Evolutionary conservation across 2,113 vertebrate genomes (phyloP).

Genomic region (Tamias sibiricus): DNA sequence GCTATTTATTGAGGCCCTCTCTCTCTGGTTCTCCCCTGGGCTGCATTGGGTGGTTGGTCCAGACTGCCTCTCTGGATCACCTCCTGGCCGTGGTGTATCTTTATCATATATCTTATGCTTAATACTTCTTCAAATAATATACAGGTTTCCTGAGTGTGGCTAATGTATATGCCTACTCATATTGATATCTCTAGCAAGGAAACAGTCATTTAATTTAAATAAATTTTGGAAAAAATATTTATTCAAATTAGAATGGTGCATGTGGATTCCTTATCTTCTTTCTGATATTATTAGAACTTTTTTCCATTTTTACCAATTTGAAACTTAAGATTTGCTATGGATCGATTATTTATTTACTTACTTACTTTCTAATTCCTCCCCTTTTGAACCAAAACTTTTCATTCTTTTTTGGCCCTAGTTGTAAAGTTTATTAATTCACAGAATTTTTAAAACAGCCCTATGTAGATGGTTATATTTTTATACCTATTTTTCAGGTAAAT

Average conservation of each 20-base stretch:
- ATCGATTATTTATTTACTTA: not conserved
- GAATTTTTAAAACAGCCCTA: not conserved
- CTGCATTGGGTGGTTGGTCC: too few relatives aligned
- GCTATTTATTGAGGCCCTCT: too few relatives aligned
- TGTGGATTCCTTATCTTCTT: not conserved
- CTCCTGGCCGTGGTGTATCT: too few relatives aligned
- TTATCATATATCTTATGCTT: not conserved
- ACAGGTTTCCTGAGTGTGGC: not conserved
- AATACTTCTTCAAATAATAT: not conserved
- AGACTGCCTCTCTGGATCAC: too few relatives aligned
- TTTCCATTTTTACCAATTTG: not conserved
- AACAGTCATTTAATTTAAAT: not conserved
- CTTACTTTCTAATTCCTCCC: not conserved
- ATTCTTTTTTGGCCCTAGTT: not conserved
- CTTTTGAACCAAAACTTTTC: not conserved
- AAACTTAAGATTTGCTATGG: not conserved
- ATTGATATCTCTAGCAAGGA: not conserved
- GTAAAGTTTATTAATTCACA: not conserved
- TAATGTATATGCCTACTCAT: not conserved
- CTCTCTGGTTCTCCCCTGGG: too few relatives aligned
- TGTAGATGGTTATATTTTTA: not conserved
- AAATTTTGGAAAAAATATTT: not conserved
- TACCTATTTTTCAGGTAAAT: not conserved
- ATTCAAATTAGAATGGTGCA: not conserved
- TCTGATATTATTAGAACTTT: not conserved